Base-by-base conservation (phyloP, 2,888 invertebrate genomes). In the Hypercompe scribonia region DNA sequence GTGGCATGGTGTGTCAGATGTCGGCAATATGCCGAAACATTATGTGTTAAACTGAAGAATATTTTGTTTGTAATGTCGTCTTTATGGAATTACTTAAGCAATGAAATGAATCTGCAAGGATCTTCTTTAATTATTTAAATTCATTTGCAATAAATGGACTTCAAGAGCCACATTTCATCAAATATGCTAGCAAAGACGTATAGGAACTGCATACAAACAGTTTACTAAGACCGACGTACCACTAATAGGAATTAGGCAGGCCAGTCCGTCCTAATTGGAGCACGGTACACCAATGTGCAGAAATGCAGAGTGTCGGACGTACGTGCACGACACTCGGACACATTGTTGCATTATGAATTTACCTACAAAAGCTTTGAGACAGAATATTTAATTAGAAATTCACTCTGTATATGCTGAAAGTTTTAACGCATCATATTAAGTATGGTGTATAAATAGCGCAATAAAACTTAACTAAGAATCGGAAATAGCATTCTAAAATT, bases 161-260 rank as follows among this genome's bases (percentile, higher is more conserved):
- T 54, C 28, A 68, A 68, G n/a, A 54, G 54, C 15, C 50, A 36
- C 36, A 42, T 68, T n/a, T 68, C 54, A 36, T 34, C 54, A 58
- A 68, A 58, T 21, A 8, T 50, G 3, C 18, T 33, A 33, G 11
- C 31, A 70, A 42, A 67, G 42, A 50, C 34, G 18, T 42, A 46
- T 61, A 73, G 28, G 42, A 50, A 75, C 54, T 34, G 58, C 67
- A 63, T 58, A 65, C 72, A 78, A 82, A 84, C 77, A 81, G 77
- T 81, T 73, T 78, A 31, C 72, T 78, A 81, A 78, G 77, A 74
- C 73, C 75, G 81, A 80, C 72, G 68, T 65, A 77, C 73, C 77
- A 79, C 81, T 85, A 87, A 87, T 83, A 85, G 84, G 87, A 84
- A 86, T 87, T 86, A 86, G 84, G 79, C 77, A 79, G 81, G 78